Percentiles rank a stretch among this genome's conserved stretches.
These are phyloP conservation scores for Peucedramus taeniatus DNA, from an alignment of 2,113 vertebrate species.

Conservation along the genomic window DNA sequence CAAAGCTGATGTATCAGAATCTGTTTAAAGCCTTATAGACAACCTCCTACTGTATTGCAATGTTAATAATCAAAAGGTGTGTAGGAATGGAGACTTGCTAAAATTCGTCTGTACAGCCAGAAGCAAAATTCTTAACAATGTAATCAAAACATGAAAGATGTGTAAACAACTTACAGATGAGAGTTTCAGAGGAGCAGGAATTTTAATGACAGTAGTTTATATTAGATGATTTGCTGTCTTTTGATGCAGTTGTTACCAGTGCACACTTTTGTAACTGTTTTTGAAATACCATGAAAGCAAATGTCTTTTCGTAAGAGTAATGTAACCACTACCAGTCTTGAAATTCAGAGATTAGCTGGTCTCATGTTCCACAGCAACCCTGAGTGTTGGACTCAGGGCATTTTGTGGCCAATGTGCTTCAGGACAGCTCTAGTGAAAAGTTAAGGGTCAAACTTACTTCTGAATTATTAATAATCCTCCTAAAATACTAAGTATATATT, in stretches of 20 bases:
- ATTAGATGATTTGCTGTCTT: background rate
- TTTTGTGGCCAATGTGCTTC: background rate
- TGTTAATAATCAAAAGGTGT: background rate
- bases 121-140: background rate
- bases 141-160: background rate
- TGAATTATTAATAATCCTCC: background rate
- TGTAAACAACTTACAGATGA: background rate
- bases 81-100: background rate
- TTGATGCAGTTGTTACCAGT: background rate
- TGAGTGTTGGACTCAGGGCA: background rate
- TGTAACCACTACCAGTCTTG: background rate
- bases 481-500: background rate
- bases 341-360: background rate
- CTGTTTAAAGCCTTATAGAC: background rate
- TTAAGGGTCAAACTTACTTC: background rate
- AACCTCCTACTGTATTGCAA: background rate
- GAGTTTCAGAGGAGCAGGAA: background rate
- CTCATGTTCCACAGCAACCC: fast-evolving
- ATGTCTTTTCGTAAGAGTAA: background rate
- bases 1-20: background rate
- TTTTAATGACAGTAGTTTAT: background rate
- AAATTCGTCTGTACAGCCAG: background rate
- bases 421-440: background rate
- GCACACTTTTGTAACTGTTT: background rate
- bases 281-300: background rate